phyloP scores from a whole-genome alignment of 2,888 invertebrate genomes.

The Magallana nippona region DNA sequence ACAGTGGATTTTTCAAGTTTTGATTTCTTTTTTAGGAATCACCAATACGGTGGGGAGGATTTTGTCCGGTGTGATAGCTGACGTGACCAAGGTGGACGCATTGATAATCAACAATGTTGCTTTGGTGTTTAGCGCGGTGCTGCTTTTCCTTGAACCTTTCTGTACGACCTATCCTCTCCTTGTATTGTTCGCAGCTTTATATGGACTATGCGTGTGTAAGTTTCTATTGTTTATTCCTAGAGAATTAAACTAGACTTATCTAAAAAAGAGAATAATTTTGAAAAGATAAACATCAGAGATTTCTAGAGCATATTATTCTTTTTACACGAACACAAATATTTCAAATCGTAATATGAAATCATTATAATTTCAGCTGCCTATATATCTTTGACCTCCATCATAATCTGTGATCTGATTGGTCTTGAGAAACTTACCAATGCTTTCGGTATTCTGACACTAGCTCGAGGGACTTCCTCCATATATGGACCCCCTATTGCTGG shows the following conservation, averaged over 20 bases:
- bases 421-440: constrained; percentile 97
- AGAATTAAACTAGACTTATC: neutral
- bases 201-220: constrained; percentile 85
- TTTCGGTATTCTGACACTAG: constrained; percentile 96
- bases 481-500: constrained; percentile 92
- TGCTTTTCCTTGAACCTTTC: constrained; percentile 91
- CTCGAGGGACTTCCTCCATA: constrained; percentile 96
- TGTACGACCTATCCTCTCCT: constrained; percentile 89
- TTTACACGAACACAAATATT: neutral
- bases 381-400: constrained; percentile 98
- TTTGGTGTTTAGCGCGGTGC: constrained; percentile 91
- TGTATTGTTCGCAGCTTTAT: constrained; percentile 90
- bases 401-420: constrained; percentile 96
- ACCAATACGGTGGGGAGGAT: constrained; percentile 97
- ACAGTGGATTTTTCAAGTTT: too few relatives aligned
- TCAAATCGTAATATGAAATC: neutral
- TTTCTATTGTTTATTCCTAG: neutral
- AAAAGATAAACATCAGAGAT: neutral
- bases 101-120: constrained; percentile 94
- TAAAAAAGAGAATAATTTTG: too few relatives aligned
- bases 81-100: constrained; percentile 86
- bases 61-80: constrained; percentile 91
- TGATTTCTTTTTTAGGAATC: constrained; percentile 81
- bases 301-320: neutral
- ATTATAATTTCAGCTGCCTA: constrained; percentile 88